Evolutionary conservation across 2,888 invertebrate genomes (phyloP).

Genomic region (Apotomis betuletana): DNA sequence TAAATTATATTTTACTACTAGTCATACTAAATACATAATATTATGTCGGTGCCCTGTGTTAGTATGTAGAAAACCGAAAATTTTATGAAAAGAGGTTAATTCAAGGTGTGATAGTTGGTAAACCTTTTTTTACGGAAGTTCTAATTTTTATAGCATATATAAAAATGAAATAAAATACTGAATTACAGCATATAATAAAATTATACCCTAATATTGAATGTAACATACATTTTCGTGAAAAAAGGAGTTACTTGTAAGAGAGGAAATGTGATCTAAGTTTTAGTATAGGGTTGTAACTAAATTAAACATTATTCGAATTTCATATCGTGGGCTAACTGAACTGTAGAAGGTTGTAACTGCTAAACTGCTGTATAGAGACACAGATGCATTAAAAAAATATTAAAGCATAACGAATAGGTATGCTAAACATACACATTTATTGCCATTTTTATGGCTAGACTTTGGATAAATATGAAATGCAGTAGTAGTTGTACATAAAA

Average conservation of each 20-base stretch:
- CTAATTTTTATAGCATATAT: not conserved
- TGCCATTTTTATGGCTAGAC: not conserved
- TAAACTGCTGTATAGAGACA: slow-evolving; percentile 20
- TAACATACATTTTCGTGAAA: slow-evolving; percentile 7
- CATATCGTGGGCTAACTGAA: slow-evolving; percentile 28
- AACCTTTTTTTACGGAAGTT: slow-evolving; percentile 12
- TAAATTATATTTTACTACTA: slow-evolving; percentile 49
- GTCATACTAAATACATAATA: slow-evolving; percentile 62
- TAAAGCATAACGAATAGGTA: not conserved
- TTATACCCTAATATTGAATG: too few species aligned
- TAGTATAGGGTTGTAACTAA: slow-evolving; percentile 36
- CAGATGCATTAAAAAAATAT: slow-evolving; percentile 9
- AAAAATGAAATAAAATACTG: not conserved
- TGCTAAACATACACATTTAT: not conserved
- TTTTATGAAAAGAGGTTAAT: slow-evolving; percentile 44
- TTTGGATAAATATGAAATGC: not conserved
- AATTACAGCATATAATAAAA: too few species aligned
- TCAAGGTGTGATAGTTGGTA: slow-evolving; percentile 61
- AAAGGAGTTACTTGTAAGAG: slow-evolving; percentile 46
- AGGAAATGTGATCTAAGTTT: slow-evolving; percentile 40
- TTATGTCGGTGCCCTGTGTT: slow-evolving; percentile 66
- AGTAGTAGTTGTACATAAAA: not conserved
- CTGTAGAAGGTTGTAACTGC: slow-evolving; percentile 13
- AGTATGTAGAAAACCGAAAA: slow-evolving; percentile 40
- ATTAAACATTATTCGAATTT: slow-evolving; percentile 34